phyloP scores from a whole-genome alignment of 53 echinoderm and acorn worm species.

The Echinometra lucunter region DNA sequence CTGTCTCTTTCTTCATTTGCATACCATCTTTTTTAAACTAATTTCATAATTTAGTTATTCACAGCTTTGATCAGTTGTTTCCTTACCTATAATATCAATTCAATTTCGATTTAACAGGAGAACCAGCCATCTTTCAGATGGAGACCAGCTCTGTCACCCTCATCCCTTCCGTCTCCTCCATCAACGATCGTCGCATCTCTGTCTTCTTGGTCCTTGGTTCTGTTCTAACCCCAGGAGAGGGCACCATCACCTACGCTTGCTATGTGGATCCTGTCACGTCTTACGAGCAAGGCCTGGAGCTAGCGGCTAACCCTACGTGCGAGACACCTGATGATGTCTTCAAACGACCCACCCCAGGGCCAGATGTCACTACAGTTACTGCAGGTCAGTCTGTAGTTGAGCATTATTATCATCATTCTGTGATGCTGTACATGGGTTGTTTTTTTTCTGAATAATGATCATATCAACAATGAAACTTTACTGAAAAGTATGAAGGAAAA shows the following conservation, averaged over 20 bases:
- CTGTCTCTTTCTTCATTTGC: conserved; percentile 49
- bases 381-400: neutral
- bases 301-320: conserved; percentile 76
- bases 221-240: conserved; percentile 75
- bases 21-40: conserved; percentile 1
- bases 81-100: too few relatives aligned
- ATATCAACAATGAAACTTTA: too few relatives aligned
- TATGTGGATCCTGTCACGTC: conserved; percentile 73
- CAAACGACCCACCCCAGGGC: conserved; percentile 57
- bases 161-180: conserved; percentile 75
- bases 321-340: conserved; percentile 68
- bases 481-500: too few relatives aligned
- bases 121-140: conserved; percentile 74
- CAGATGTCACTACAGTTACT: neutral
- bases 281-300: conserved; percentile 67
- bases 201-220: conserved; percentile 79
- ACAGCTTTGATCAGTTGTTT: too few relatives aligned
- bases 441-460: too few relatives aligned
- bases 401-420: too few relatives aligned
- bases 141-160: conserved; percentile 84
- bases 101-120: neutral
- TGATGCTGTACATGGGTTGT: too few relatives aligned
- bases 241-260: conserved; percentile 80
- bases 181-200: conserved; percentile 68
- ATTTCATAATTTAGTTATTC: too few relatives aligned